Percentiles rank a stretch among this genome's conserved stretches.
phyloP scores from a whole-genome alignment of 2,888 invertebrate species.

The Pseudococcus longispinus region DNA sequence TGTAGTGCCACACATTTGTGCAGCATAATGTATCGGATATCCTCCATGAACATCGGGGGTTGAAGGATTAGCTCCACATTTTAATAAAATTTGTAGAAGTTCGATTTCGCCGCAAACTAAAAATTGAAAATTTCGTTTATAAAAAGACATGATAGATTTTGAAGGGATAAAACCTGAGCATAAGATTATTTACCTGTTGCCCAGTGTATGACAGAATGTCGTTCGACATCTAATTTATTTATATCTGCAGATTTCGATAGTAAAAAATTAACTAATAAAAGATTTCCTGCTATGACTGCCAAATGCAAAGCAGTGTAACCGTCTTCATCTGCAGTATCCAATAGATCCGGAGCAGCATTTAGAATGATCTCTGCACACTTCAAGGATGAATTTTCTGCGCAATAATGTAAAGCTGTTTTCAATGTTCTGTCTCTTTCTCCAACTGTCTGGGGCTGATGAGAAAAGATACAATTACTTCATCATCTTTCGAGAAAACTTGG shows the following conservation, averaged over 20 bases:
- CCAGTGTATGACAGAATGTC: constrained; percentile 97
- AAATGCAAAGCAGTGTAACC: constrained; percentile 95
- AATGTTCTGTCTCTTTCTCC: constrained; percentile 80
- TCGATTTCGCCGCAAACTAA: constrained; percentile 93
- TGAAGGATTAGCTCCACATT: constrained; percentile 85
- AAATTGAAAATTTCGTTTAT: constrained; percentile 57
- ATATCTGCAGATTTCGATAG: constrained; percentile 89
- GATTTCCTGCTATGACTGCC: constrained; percentile 92
- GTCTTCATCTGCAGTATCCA: constrained; percentile 87
- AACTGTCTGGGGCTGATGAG: constrained; percentile 68
- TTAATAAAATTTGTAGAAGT: constrained; percentile 82
- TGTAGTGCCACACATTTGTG: constrained; percentile 92
- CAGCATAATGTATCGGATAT: constrained; percentile 95
- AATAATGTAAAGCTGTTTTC: constrained; percentile 92
- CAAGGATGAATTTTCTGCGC: constrained; percentile 72
- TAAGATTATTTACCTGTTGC: constrained; percentile 79
- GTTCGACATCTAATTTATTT: constrained; percentile 88
- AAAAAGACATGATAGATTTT: not conserved
- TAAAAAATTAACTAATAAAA: constrained; percentile 83
- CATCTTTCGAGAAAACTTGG: not conserved
- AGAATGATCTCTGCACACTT: constrained; percentile 76
- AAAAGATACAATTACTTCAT: not conserved
- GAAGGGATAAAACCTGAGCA: not conserved
- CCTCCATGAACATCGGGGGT: constrained; percentile 93
- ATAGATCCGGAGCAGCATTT: constrained; percentile 83